These are phyloP conservation scores for Deilephila porcellus DNA, from an alignment of 2,888 invertebrate genomes.

Conservation along the genomic window DNA sequence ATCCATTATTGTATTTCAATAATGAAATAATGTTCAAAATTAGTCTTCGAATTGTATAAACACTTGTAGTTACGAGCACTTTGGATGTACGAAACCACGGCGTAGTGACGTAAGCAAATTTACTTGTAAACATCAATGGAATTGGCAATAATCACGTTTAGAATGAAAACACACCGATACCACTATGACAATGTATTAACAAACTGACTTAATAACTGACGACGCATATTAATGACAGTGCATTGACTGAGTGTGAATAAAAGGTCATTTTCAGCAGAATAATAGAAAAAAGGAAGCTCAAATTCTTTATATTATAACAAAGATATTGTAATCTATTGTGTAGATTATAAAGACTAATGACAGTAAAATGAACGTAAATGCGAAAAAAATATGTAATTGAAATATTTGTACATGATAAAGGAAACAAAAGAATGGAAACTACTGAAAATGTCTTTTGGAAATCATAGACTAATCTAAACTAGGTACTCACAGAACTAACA, in stretches of 20 bases:
- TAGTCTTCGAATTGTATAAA: slow-evolving; percentile 32
- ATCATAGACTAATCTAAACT: slow-evolving; percentile 41
- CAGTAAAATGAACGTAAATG: not conserved
- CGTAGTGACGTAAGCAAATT: slow-evolving; percentile 28
- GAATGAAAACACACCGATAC: slow-evolving; percentile 21
- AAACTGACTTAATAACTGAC: slow-evolving; percentile 44
- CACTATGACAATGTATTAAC: slow-evolving; percentile 37
- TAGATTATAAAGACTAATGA: not conserved
- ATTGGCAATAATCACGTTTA: slow-evolving; percentile 45
- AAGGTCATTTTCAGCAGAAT: slow-evolving; percentile 49
- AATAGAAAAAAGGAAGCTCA: slow-evolving; percentile 26
- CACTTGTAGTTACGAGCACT: slow-evolving; percentile 58
- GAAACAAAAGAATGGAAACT: slow-evolving; percentile 31
- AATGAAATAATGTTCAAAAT: slow-evolving; percentile 24
- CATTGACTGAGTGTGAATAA: slow-evolving; percentile 44
- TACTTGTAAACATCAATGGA: slow-evolving; percentile 35
- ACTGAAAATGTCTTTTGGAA: slow-evolving; percentile 36
- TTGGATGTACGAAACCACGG: slow-evolving; percentile 56
- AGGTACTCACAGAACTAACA: slow-evolving; percentile 69
- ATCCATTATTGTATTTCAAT: not conserved
- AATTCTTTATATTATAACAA: slow-evolving; percentile 32
- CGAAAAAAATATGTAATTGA: not conserved
- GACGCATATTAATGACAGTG: slow-evolving; percentile 36
- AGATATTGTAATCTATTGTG: not conserved
- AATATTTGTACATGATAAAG: not conserved